Base-by-base conservation (phyloP, 2,113 vertebrate genomes). In the Cromileptes altivelis region DNA sequence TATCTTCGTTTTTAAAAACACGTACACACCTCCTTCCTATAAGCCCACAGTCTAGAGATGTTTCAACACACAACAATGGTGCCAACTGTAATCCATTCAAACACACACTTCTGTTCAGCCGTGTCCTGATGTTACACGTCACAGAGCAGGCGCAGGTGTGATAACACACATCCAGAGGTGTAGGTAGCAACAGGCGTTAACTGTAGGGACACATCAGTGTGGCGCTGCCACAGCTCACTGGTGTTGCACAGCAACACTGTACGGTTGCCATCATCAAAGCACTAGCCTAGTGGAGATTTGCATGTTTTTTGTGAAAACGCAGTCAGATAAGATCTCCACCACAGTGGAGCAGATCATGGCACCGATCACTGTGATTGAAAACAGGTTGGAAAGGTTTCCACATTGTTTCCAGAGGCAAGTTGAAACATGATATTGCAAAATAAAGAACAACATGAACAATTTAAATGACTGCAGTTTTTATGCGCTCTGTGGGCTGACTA, bases 391-490 rank as follows among this genome's bases (percentile, higher is more conserved):
- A 83, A 78, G 47, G 40, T 81, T 78, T 78, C 19, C 40, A 53
- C 65, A 49, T 69, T 73, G 60, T 80, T 86, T 87, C 72, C 55
- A 1, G 58, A 73, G 67, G 64, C 71, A 78, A 49, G 18, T 9
- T 18, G 23, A 68, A 68, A 68, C 17, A 27, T 62, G 33, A 84
- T 86, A 80, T 75, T 18, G 64, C 33, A 76, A 81, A 84, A 72
- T 64, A 57, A 75, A 80, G 70, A 85, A 81, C 52, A 74, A 73
- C 64, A 52, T 65, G 30, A 87, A 37, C 23, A 23, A 77, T 88
- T 70, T 80, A 56, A 90, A 85, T 87, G 90, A 87, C 85, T 86
- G 65, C 64, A 75, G 80, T 85, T 84, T 81, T 65, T 64, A 60
- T 81, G 21, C 0, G 4, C 73, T 86, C 64, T 81, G 72, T 83